Percentiles rank a stretch among this genome's conserved stretches.
Evolutionary conservation across 2,888 invertebrate species (phyloP).

Genomic region (Mystacides longicornis): DNA sequence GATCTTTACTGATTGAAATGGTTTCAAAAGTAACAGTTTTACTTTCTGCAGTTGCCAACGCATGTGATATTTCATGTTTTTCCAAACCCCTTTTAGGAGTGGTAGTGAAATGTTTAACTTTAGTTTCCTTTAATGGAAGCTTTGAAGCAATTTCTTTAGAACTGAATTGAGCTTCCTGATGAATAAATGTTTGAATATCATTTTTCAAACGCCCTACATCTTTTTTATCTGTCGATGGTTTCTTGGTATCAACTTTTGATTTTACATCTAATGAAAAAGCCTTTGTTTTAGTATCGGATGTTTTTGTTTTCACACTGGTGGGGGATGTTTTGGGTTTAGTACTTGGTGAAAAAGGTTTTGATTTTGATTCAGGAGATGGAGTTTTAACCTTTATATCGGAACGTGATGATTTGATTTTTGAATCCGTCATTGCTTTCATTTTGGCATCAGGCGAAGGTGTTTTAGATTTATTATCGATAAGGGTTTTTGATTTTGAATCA

Average conservation of each 20-base stretch:
- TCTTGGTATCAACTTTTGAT: background rate
- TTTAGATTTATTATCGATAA: background rate
- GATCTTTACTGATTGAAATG: too few relatives aligned
- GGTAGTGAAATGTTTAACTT: too few relatives aligned
- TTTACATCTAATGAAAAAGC: too few relatives aligned
- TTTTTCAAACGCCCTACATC: background rate
- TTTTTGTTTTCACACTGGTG: background rate
- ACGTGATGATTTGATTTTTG: background rate
- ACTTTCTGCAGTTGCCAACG: too few relatives aligned
- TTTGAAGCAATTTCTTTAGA: background rate
- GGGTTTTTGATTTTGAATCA: background rate
- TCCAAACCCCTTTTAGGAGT: too few relatives aligned
- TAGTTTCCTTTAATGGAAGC: background rate
- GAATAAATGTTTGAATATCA: background rate
- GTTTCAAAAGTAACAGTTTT: too few relatives aligned
- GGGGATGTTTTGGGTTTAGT: background rate
- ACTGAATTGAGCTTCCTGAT: background rate
- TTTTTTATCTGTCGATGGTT: background rate
- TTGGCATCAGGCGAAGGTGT: background rate
- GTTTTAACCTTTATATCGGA: background rate
- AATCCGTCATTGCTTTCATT: background rate
- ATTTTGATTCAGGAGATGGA: background rate
- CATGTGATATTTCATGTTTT: too few relatives aligned
- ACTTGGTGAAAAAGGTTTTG: background rate
- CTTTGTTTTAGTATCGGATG: background rate